Conservation (phyloP, 2,888 invertebrate species). For the Hypselothyrea guttata region DNA sequence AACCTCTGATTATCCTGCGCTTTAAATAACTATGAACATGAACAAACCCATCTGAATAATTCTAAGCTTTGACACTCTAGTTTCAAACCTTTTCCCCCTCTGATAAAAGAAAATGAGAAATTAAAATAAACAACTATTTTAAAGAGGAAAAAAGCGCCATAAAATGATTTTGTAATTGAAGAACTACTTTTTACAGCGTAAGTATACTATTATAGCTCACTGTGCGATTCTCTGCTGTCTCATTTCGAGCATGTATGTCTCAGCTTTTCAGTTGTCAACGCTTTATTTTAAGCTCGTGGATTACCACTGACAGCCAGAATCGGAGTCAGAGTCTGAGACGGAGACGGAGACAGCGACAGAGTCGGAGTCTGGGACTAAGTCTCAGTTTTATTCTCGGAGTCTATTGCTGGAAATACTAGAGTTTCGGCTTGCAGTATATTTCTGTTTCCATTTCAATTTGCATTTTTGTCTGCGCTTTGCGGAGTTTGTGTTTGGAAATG, state of each 20-base stretch:
- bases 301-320: neutral
- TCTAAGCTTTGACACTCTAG: too few species aligned
- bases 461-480: neutral
- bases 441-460: neutral
- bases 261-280: slow-evolving; percentile 4
- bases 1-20: too few species aligned
- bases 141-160: too few species aligned
- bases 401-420: too few species aligned
- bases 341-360: neutral
- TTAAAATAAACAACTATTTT: too few species aligned
- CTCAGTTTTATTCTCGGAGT: neutral
- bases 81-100: too few species aligned
- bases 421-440: neutral
- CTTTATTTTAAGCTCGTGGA: neutral
- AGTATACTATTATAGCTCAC: too few species aligned
- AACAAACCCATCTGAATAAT: too few species aligned
- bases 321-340: neutral
- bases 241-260: neutral
- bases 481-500: slow-evolving; percentile 12
- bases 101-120: too few species aligned
- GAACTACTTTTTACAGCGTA: too few species aligned
- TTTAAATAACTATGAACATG: too few species aligned
- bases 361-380: neutral
- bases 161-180: too few species aligned
- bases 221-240: neutral